Evolutionary conservation across 2,113 vertebrate species (phyloP), one percentile per base, ranked within the genome.

Genomic region (Nerophis ophidion): DNA sequence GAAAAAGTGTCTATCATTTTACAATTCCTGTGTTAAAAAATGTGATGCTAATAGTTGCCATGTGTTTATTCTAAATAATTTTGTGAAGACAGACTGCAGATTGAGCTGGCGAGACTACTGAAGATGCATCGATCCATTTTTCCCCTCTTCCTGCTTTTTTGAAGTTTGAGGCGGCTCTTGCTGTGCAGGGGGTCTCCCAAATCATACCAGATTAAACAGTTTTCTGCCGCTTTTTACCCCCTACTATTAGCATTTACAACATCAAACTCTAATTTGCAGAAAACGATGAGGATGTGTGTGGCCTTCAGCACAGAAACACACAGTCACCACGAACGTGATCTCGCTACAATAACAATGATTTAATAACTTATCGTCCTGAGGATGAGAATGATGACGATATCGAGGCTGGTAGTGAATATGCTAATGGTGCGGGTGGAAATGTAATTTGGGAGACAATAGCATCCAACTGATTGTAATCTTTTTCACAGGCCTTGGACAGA

Each of bases 401-500:
- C 48, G 9, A 17, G 60, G 38, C 17, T 13, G 34, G 53, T 51
- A 38, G 48, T 69, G 26, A 63, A 50, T 33, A 49, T 48, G 7
- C 9, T 57, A 5, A 50, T 46, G 9, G 40, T 71, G 44, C 7
- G 12, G 4, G 10, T 14, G 26, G 19, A 10, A 1, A 49, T 52
- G 16, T 42, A 35, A 45, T 75, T 48, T 44, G 4, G 33, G 47
- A 68, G 44, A 68, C 61, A 35, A 60, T 38, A 14, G 54, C 8
- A 5, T 40, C 35, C 15, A 3, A 3, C 4, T 44, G 14, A 10
- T 72, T 65, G 16, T 56, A 6, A 16, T 70, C 6, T 16, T 57
- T 57, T 47, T 56, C 36, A 6, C 75, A 99, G 97, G 95, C 95
- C 6, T 63, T 91, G 47, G 97, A 99, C 83, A 89, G 86, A 89